Conservation (phyloP, 30 jellyfish, hydroid and myxozoan genomes). For the Aurelia coerulea region DNA sequence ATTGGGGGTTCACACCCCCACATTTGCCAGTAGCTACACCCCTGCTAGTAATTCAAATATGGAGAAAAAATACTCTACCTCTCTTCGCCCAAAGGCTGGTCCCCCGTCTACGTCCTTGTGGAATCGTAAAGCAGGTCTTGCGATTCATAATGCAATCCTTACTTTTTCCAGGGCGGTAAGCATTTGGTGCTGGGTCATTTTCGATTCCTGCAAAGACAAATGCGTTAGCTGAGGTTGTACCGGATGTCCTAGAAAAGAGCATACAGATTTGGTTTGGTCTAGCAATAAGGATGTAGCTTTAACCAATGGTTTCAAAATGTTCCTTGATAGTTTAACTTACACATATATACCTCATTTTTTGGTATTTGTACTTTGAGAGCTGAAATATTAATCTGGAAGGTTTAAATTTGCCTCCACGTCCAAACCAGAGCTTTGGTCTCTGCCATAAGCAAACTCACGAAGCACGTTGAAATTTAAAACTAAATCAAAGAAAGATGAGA, state of each 20-base stretch:
- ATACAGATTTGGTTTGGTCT: not conserved
- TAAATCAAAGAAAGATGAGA: no score
- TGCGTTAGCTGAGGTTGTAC: not conserved
- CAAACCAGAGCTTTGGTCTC: no score
- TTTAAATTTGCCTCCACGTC: no score
- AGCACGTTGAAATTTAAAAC: no score
- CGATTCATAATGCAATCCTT: constrained; percentile 43
- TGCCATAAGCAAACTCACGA: no score
- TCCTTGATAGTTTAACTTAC: no score
- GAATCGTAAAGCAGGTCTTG: constrained; percentile 27
- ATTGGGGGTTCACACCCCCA: no score
- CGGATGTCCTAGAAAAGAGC: not conserved
- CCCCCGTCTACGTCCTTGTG: constrained; percentile 47
- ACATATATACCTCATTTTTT: no score
- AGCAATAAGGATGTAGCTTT: no score
- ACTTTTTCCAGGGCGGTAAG: constrained; percentile 30
- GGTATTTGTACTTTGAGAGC: not conserved
- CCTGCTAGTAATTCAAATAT: not conserved
- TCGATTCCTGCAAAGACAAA: constrained; percentile 26
- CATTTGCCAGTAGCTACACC: no score
- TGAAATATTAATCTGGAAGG: no score
- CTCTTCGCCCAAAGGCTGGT: constrained; percentile 48
- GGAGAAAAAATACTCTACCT: constrained; percentile 6
- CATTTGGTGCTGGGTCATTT: constrained; percentile 62
- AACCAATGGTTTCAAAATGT: no score